Evolutionary conservation across 2,888 invertebrate genomes (phyloP).

Genomic region (Drosophila infuscata): DNA sequence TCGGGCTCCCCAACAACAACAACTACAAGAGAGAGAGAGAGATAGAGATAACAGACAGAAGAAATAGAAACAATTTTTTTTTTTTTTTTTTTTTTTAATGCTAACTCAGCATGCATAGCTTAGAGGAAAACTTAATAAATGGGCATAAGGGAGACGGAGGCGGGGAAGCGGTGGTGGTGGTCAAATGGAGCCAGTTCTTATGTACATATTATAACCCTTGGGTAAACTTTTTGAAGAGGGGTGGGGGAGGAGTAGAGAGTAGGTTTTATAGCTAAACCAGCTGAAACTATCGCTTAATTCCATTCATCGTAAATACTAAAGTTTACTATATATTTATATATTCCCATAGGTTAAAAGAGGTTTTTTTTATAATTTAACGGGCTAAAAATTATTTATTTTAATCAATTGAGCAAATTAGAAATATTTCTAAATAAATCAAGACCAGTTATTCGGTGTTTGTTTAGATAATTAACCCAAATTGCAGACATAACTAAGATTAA

Average conservation of each 20-base stretch:
- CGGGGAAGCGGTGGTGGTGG: neutral
- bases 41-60: slow-evolving; percentile 38
- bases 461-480: neutral
- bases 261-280: neutral
- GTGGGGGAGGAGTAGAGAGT: neutral
- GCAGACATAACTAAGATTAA: neutral
- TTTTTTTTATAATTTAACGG: neutral
- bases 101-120: slow-evolving; percentile 22
- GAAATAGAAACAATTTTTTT: slow-evolving; percentile 32
- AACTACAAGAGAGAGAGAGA: slow-evolving; percentile 70
- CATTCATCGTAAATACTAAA: neutral
- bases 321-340: neutral
- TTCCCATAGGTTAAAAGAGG: neutral
- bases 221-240: neutral
- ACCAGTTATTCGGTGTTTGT: neutral
- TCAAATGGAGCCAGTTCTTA: slow-evolving; percentile 2
- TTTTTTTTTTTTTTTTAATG: neutral
- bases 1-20: slow-evolving; percentile 76
- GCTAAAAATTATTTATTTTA: neutral
- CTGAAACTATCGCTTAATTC: neutral
- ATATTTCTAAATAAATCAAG: neutral
- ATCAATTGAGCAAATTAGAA: neutral
- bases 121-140: neutral
- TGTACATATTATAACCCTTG: neutral
- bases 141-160: neutral